Evolutionary conservation across 2,888 invertebrate genomes (phyloP), one percentile per base, ranked within the genome.

Genomic region (Nysson spinosus): DNA sequence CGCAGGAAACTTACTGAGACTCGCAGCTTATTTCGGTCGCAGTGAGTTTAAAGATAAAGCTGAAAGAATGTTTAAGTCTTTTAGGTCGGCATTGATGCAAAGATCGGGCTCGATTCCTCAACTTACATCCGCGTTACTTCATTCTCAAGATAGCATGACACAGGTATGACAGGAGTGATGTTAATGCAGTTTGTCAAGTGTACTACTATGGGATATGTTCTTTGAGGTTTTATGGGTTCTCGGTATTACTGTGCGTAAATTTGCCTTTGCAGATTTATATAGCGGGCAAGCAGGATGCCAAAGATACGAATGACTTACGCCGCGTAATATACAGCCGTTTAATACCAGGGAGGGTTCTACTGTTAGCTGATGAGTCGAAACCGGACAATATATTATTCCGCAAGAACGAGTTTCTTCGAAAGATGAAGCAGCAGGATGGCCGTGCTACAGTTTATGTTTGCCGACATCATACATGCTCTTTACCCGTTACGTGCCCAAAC

Each of bases 401-500:
- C 2, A 87, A 85, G 54, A 85, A 88, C 37, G 83, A 87, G 87
- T 89, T 89, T 55, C 80, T 92, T 5, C 85, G 88, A 52, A 90
- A 90, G 44, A 89, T 90, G 78, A 88, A 89, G 43, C 88, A 89
- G 3, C 85, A 90, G 0, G 89, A 91, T 19, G 92, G 91, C 17
- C 90, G 89, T 50, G 91, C 94, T 0, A 91, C 93, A 0, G 95
- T 93, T 16, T 95, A 93, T 84, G 93, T 95, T n/a, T 95, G 95
- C 83, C 90, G 92, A 4, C 92, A 93, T 75, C 92, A 91, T 84
- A 89, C 93, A 1, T 95, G 95, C 85, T 92, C 92, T 3, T 87
- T 94, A 50, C 95, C 95, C 1, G 93, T 94, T 40, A 92, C 92
- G 0, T 91, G 91, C 49, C 90, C 92, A 0, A 89, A 90, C 11